Conservation (phyloP, 2,888 invertebrate species). For the Scaptomyza polygonia region DNA sequence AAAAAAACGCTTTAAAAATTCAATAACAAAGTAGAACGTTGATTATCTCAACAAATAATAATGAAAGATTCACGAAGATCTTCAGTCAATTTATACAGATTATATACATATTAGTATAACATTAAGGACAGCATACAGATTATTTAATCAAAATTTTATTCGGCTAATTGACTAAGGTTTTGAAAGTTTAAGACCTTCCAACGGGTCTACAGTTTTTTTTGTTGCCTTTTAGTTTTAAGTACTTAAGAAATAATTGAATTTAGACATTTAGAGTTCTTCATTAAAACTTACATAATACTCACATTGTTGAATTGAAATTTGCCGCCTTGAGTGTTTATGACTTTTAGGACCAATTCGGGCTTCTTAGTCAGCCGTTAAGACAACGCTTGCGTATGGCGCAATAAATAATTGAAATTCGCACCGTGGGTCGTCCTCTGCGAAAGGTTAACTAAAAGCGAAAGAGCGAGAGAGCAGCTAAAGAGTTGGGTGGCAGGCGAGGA, state of each 20-base stretch:
- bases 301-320: constrained; percentile 37
- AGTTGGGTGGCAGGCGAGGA: constrained; percentile 28
- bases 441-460: constrained; percentile 50
- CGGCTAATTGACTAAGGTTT: background rate
- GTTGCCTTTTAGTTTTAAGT: background rate
- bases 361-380: constrained; percentile 65
- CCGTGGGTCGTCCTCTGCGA: constrained; percentile 46
- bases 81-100: too few relatives aligned
- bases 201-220: too few relatives aligned
- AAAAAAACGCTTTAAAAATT: background rate
- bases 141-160: background rate
- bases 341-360: constrained; percentile 39
- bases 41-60: too few relatives aligned
- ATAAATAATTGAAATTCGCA: constrained; percentile 73
- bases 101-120: too few relatives aligned
- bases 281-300: constrained; percentile 17
- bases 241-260: background rate
- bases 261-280: constrained; percentile 19
- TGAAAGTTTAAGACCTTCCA: background rate
- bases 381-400: constrained; percentile 68
- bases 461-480: constrained; percentile 37
- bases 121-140: background rate
- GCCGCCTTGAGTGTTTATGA: constrained; percentile 41
- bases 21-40: background rate
- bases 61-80: too few relatives aligned